These are phyloP conservation scores for Plectropomus leopardus DNA, from an alignment of 2,113 vertebrate genomes.

Conservation along the genomic window DNA sequence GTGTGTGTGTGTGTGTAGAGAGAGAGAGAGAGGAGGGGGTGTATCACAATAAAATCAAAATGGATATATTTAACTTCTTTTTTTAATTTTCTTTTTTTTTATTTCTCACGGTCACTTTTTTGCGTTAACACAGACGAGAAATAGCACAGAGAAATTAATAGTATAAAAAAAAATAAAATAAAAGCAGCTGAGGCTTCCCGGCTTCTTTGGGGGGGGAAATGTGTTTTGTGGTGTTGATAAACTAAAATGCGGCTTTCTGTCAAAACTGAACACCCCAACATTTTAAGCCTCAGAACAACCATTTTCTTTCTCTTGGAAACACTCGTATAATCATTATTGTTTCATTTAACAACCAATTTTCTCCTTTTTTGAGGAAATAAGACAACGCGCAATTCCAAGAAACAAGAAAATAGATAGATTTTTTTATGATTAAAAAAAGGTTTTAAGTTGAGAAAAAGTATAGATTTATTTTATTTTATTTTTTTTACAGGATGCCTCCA, in stretches of 20 bases:
- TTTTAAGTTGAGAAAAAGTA: background rate
- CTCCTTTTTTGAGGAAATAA: background rate
- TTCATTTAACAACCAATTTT: background rate
- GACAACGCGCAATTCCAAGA: no score
- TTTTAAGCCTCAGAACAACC: background rate
- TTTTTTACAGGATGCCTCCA: background rate
- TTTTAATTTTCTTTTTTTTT: conserved; percentile 23
- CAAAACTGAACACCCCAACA: background rate
- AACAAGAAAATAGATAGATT: fast-evolving
- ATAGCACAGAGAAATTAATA: background rate
- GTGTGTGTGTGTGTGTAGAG: conserved; percentile 25
- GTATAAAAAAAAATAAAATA: background rate
- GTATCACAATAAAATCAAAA: conserved; percentile 79
- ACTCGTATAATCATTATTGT: background rate
- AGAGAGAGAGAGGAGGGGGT: background rate
- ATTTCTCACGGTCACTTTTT: conserved; percentile 8
- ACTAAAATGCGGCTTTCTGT: background rate
- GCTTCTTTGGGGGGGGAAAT: background rate
- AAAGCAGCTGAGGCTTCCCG: background rate
- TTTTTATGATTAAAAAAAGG: background rate
- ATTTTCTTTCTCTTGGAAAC: background rate
- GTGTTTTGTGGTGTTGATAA: background rate
- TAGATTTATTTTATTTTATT: background rate
- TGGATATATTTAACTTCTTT: conserved; percentile 74
- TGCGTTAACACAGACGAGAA: background rate